Conservation (phyloP, 2,888 invertebrate genomes). For the Spicauda simplicius region DNA sequence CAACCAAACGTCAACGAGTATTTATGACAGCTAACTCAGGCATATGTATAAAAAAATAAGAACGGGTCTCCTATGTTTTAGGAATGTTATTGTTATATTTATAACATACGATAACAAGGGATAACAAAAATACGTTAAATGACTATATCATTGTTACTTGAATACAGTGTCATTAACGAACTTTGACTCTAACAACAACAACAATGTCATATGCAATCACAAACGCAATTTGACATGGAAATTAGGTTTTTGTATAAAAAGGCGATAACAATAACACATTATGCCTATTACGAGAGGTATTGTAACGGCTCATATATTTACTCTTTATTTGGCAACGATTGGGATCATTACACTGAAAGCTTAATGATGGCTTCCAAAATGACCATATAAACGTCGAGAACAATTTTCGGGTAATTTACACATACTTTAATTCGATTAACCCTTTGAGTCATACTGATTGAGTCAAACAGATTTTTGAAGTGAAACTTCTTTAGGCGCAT, state of each 20-base stretch:
- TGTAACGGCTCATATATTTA: slow-evolving; percentile 39
- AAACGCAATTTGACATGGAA: slow-evolving; percentile 27
- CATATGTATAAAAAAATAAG: no score
- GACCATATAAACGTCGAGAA: background rate
- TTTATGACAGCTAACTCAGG: no score
- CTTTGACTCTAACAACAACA: background rate
- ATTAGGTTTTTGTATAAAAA: slow-evolving; percentile 34
- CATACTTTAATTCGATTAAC: background rate
- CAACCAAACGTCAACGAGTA: no score
- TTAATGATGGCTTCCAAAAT: slow-evolving; percentile 11
- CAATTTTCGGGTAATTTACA: slow-evolving; percentile 14
- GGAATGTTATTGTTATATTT: no score
- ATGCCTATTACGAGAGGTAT: slow-evolving; percentile 10
- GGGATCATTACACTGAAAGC: slow-evolving; percentile 38
- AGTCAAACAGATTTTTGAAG: no score
- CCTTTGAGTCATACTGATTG: background rate
- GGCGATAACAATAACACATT: slow-evolving; percentile 13
- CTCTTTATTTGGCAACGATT: slow-evolving; percentile 38
- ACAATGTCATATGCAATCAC: background rate
- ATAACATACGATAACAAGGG: no score
- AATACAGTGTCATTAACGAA: background rate
- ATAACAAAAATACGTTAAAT: no score
- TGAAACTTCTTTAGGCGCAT: no score
- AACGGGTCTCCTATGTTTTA: no score
- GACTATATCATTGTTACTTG: no score